phyloP scores from a whole-genome alignment of 2,797 vertebrate species.

The Petrocephalus sullivani region DNA sequence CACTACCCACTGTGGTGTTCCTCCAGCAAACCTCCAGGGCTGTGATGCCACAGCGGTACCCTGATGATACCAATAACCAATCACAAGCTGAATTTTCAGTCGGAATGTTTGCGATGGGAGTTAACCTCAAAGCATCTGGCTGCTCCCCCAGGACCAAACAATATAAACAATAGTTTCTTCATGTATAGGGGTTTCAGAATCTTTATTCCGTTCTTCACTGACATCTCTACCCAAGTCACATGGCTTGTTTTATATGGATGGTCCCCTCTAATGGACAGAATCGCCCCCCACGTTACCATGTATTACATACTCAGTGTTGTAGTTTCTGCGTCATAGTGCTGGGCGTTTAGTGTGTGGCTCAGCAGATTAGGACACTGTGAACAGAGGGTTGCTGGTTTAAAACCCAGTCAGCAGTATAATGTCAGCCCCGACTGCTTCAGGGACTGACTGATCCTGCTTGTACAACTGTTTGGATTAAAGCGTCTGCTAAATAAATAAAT shows the following conservation, averaged over 20 bases:
- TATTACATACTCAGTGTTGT: background rate
- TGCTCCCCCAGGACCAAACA: background rate
- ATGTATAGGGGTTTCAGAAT: background rate
- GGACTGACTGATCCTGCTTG: background rate
- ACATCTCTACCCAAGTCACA: background rate
- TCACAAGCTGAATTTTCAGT: background rate
- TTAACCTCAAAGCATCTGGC: background rate
- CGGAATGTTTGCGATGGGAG: background rate
- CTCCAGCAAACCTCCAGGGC: background rate
- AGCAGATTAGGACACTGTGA: background rate
- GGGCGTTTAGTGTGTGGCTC: background rate
- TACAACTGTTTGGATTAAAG: background rate
- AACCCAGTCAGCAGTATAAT: background rate
- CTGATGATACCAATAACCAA: background rate
- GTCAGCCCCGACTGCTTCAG: background rate
- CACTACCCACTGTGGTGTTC: background rate
- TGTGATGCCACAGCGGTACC: background rate
- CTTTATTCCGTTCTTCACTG: background rate
- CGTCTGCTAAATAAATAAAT: background rate
- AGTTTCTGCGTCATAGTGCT: background rate
- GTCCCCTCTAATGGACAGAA: conserved; percentile 68
- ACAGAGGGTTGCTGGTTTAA: background rate
- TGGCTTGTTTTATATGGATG: conserved; percentile 49
- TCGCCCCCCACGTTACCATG: conserved; percentile 15
- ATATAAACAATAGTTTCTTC: background rate